Conservation (phyloP, 2,113 vertebrate genomes). For the Xerus inauris region DNA sequence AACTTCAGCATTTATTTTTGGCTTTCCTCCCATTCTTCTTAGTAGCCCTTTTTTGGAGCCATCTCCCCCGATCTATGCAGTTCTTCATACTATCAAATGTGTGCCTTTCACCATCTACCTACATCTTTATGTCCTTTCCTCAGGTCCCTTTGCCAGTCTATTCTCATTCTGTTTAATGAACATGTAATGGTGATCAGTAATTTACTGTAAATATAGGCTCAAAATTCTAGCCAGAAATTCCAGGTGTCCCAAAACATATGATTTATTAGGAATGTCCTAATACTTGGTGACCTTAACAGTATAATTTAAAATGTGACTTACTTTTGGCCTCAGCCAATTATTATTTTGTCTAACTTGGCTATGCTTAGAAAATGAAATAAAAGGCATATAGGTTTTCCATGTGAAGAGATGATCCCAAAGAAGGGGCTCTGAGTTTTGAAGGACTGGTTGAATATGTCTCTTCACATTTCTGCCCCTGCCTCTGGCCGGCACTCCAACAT, state of each 20-base stretch:
- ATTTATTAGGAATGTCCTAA: conserved; percentile 30
- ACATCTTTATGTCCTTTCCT: background rate
- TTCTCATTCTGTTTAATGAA: conserved; percentile 53
- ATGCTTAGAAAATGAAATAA: background rate
- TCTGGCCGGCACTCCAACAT: background rate
- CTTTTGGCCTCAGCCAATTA: background rate
- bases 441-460: background rate
- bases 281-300: background rate
- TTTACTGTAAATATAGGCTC: conserved; percentile 38
- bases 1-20: conserved; percentile 73
- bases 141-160: conserved; percentile 31
- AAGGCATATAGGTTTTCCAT: background rate
- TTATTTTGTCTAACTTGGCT: background rate
- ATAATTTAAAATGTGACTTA: background rate
- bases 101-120: background rate
- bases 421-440: background rate
- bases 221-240: conserved; percentile 54
- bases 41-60: background rate
- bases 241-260: conserved; percentile 59
- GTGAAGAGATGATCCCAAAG: background rate
- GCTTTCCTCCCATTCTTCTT: conserved; percentile 57
- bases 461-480: background rate
- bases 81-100: background rate
- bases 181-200: conserved; percentile 53
- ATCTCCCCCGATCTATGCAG: rapidly evolving